Base-by-base conservation (phyloP, 2,888 invertebrate species). In the Allygus modestus region DNA sequence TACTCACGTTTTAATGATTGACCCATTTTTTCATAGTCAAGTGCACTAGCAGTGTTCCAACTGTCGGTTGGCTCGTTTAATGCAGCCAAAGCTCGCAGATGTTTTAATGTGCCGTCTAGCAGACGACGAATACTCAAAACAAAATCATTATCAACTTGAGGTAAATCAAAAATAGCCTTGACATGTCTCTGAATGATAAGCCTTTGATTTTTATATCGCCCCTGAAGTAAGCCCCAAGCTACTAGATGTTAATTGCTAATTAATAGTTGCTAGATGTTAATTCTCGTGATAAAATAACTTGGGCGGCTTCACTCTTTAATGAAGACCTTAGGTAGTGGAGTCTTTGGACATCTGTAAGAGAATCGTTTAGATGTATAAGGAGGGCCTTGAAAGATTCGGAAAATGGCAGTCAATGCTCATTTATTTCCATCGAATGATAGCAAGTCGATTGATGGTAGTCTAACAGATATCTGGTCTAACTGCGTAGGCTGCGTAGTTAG, bases 61-160 rank as follows among this genome's bases (percentile, higher is more conserved):
- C 23, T 69, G 4, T 85, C 83, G 0, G 61, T 61, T 9, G 83
- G 83, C 28, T 84, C 83, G 7, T 83, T 43, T 15, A 83, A 23
- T 43, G 77, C 82, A 11, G 69, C 43, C 0, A 85, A 46, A 17
- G 82, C 82, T 17, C 75, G 82, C 1, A 46, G 41, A 73, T 82
- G 51, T 15, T 82, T 84, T 17, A 46, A n/a, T 12, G 58, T 23
- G 5, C 61, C 31, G 11, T 85, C 82, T 17, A 28, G 41, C 26
- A 75, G 33, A 5, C 15, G 20, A 26, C 83, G n/a, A 1, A 83
- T 87, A 87, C 37, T 91, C 91, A 26, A 89, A 89, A 84, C 91
- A 91, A 84, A 90, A 89, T 83, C 87, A n/a, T 41, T 69, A 17
- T 65, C 81, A 15, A 12, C 46, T 65, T 15, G 23, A 0, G 61